phyloP scores from a whole-genome alignment of 2,797 vertebrate species.

The Hippoglossus hippoglossus region DNA sequence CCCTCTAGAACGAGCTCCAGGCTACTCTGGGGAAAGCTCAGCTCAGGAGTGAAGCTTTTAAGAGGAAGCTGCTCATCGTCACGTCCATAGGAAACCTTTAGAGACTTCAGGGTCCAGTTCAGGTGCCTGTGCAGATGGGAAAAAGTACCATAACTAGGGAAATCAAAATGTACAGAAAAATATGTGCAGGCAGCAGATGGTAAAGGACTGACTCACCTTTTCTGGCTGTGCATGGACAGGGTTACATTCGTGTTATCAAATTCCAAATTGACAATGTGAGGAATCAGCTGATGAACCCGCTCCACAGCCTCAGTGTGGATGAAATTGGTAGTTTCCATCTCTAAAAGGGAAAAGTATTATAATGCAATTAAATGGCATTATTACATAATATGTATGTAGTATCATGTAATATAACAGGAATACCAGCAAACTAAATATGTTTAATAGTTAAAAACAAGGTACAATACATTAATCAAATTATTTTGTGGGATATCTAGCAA shows the following conservation, averaged over 20 bases:
- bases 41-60: slow-evolving; percentile 89
- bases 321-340: slow-evolving; percentile 55
- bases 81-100: slow-evolving; percentile 88
- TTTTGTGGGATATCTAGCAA: neutral
- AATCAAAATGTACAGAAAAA: slow-evolving; percentile 1
- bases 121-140: slow-evolving; percentile 85
- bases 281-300: slow-evolving; percentile 82
- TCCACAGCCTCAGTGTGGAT: slow-evolving; percentile 77
- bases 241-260: slow-evolving; percentile 94
- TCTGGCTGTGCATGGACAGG: slow-evolving; percentile 97
- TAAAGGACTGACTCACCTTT: slow-evolving; percentile 84
- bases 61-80: slow-evolving; percentile 91
- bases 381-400: too few species aligned
- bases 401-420: too few species aligned
- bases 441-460: too few species aligned
- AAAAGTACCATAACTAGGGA: neutral
- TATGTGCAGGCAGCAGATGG: neutral
- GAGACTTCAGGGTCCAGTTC: slow-evolving; percentile 95
- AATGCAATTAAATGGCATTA: neutral
- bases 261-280: slow-evolving; percentile 89
- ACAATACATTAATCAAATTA: neutral
- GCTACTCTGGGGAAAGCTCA: slow-evolving; percentile 93
- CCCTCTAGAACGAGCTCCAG: slow-evolving; percentile 92
- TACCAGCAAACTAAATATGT: too few species aligned
- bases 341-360: slow-evolving; percentile 53